Evolutionary conservation across 2,888 invertebrate species (phyloP).

Genomic region (Macrophya annulata): DNA sequence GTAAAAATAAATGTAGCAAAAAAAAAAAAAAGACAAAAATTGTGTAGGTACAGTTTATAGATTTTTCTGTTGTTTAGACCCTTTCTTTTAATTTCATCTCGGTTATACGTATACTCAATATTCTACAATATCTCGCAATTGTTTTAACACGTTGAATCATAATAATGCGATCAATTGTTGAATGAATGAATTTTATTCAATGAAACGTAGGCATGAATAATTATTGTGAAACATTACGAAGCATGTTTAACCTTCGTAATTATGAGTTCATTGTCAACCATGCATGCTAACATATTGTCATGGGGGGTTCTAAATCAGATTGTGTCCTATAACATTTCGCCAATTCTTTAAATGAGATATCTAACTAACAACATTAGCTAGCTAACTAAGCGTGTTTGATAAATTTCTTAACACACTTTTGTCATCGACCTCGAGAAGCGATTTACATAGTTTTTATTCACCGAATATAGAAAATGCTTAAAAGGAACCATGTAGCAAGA

Average conservation of each 20-base stretch:
- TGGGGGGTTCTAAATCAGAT: neutral
- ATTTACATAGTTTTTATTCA: neutral
- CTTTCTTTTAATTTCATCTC: neutral
- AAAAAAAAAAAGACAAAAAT: neutral
- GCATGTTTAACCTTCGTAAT: slow-evolving; percentile 28
- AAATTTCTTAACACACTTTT: neutral
- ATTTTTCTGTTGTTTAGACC: neutral
- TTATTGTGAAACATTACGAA: neutral
- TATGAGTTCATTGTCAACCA: neutral
- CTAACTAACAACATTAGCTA: neutral
- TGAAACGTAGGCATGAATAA: neutral
- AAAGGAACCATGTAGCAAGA: neutral
- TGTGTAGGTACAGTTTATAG: neutral
- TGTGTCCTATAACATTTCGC: neutral
- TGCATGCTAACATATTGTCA: neutral
- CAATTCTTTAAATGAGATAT: neutral
- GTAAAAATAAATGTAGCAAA: slow-evolving; percentile 63
- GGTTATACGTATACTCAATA: neutral
- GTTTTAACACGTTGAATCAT: neutral
- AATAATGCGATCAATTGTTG: neutral
- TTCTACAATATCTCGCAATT: neutral
- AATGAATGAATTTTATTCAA: slow-evolving; percentile 9
- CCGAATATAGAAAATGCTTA: neutral
- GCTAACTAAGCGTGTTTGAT: neutral
- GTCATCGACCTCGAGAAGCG: neutral